Evolutionary conservation across 2,797 vertebrate genomes (phyloP).

Genomic region (Kryptopterus vitreolus): DNA sequence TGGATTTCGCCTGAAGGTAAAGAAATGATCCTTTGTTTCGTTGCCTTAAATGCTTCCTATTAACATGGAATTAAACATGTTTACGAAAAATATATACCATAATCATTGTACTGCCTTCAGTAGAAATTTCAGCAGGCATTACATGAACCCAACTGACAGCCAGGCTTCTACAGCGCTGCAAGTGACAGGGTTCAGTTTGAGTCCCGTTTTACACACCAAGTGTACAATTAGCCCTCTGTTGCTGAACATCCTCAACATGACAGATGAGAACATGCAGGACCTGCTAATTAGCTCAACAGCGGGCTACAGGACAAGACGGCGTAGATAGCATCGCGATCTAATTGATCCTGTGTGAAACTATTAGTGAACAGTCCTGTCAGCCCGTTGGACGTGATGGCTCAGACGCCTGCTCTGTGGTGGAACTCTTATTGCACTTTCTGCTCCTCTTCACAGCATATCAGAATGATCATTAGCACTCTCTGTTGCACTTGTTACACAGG

Average conservation of each 20-base stretch:
- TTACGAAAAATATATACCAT: not conserved
- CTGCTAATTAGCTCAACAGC: slow-evolving; percentile 36
- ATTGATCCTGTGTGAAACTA: slow-evolving; percentile 29
- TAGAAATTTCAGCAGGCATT: not conserved
- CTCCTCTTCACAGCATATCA: not conserved
- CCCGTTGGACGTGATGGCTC: slow-evolving; percentile 10
- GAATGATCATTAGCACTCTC: not conserved
- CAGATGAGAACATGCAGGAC: slow-evolving; percentile 34
- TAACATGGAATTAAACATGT: not conserved
- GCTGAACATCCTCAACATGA: slow-evolving; percentile 31
- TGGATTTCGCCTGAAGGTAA: slow-evolving; percentile 23
- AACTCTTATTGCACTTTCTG: not conserved
- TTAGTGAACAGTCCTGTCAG: slow-evolving; percentile 1
- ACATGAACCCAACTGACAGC: not conserved
- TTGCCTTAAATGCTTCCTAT: not conserved
- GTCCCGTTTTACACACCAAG: slow-evolving; percentile 14
- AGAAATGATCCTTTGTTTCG: not conserved
- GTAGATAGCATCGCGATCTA: slow-evolving; percentile 24
- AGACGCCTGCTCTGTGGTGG: not conserved
- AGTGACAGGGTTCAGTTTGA: slow-evolving; percentile 8
- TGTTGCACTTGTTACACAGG: not conserved
- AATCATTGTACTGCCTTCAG: not conserved
- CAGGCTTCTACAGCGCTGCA: slow-evolving; percentile 8
- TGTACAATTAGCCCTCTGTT: slow-evolving; percentile 38
- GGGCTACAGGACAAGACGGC: slow-evolving; percentile 16